These are phyloP conservation scores for Myripristis jacobus DNA, from an alignment of 2,797 vertebrate species.

Conservation along the genomic window DNA sequence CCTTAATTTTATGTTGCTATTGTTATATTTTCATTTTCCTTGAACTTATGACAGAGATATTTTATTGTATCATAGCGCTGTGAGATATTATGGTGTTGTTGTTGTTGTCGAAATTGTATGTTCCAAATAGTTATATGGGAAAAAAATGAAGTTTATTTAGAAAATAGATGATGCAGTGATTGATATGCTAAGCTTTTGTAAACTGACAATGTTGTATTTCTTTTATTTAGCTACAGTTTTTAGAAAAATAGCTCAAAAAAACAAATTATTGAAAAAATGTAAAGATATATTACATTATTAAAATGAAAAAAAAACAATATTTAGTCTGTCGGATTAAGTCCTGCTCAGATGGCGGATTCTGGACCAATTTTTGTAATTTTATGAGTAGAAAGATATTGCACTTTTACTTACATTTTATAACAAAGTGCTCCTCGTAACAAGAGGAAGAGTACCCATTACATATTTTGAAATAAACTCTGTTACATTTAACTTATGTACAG, in stretches of 20 bases:
- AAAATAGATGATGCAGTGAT: constrained; percentile 88
- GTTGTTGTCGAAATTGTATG: constrained; percentile 90
- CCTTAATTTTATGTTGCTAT: constrained; percentile 88
- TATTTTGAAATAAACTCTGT: constrained; percentile 86
- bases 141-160: constrained; percentile 90
- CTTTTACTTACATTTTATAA: constrained; percentile 87
- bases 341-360: constrained; percentile 80
- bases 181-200: constrained; percentile 92
- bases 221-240: constrained; percentile 85
- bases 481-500: constrained; percentile 91
- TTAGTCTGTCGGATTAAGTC: constrained; percentile 79
- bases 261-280: constrained; percentile 65
- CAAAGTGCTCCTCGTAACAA: constrained; percentile 80
- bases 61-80: constrained; percentile 96
- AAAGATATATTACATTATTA: constrained; percentile 73
- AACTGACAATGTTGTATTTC: constrained; percentile 88
- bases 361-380: constrained; percentile 88
- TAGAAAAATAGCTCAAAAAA: constrained; percentile 79
- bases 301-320: constrained; percentile 77
- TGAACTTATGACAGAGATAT: constrained; percentile 90
- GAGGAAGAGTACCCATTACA: constrained; percentile 79
- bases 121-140: constrained; percentile 88
- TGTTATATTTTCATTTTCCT: constrained; percentile 83
- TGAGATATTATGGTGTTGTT: constrained; percentile 90
- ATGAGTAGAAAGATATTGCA: constrained; percentile 85